phyloP scores from a whole-genome alignment of 2,113 vertebrate species.

The Calypte anna region DNA sequence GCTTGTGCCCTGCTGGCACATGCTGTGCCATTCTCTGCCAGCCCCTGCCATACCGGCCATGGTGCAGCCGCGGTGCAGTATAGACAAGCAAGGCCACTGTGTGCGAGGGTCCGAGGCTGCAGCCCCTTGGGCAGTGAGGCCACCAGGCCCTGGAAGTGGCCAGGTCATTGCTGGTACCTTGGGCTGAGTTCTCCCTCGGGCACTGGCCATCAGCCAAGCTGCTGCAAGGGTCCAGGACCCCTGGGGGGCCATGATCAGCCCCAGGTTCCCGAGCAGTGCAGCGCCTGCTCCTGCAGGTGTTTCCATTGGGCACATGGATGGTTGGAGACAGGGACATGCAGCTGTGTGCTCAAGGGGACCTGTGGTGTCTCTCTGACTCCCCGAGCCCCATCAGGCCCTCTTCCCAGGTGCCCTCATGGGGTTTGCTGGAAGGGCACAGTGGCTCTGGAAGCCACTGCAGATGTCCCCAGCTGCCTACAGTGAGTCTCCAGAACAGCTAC shows the following conservation, averaged over 20 bases:
- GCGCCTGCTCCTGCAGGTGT: not conserved
- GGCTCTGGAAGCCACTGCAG: not conserved
- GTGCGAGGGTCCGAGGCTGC: not conserved
- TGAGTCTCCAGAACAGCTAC: not conserved
- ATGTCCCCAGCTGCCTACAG: not conserved
- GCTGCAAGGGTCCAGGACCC: not conserved
- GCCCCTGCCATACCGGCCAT: not conserved
- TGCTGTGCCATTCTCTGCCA: not conserved
- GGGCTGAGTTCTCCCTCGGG: not conserved
- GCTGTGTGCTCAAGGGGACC: not conserved
- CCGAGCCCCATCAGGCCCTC: not conserved
- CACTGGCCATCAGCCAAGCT: not conserved
- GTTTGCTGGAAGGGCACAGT: not conserved
- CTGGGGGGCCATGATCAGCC: not conserved
- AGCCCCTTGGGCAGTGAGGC: not conserved
- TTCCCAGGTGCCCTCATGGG: accelerated
- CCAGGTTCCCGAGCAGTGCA: not conserved
- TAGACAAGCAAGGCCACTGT: not conserved
- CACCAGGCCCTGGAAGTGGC: not conserved
- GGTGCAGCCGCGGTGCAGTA: constrained; percentile 41
- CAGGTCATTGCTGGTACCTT: not conserved
- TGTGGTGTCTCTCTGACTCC: not conserved
- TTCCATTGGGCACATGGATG: not conserved
- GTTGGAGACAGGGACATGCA: not conserved
- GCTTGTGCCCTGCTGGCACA: not conserved